Conservation (phyloP, 92 coral and sea anemone species). For the Epizoanthus ramosus region DNA sequence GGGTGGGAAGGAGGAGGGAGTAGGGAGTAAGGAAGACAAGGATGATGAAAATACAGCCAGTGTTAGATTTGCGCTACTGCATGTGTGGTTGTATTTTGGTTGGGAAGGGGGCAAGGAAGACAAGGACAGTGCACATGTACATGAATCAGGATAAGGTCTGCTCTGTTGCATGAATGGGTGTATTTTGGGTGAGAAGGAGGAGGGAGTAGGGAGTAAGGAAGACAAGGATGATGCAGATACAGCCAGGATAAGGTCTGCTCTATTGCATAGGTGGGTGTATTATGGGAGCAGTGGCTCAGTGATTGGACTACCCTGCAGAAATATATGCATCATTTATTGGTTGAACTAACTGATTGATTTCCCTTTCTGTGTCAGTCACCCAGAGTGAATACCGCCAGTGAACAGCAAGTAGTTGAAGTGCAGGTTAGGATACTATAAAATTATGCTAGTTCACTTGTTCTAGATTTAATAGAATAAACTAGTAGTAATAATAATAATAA, state of each 20-base stretch:
- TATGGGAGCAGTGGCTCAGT: neutral
- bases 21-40: constrained; percentile 13
- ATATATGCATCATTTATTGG: neutral
- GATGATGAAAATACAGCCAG: constrained; percentile 47
- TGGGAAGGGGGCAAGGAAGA: too few species aligned
- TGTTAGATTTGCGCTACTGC: constrained; percentile 8
- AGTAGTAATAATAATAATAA: too few species aligned
- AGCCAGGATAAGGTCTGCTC: constrained; percentile 11
- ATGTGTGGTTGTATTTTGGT: too few species aligned
- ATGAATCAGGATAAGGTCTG: constrained; percentile 2
- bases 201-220: neutral
- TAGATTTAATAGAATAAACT: neutral
- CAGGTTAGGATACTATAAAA: neutral
- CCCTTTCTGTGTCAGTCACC: constrained; percentile 3
- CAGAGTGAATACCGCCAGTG: constrained; percentile 18
- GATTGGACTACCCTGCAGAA: neutral
- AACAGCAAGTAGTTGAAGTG: constrained; percentile 2
- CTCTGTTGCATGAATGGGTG: neutral
- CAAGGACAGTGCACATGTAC: constrained; percentile 43
- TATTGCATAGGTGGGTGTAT: neutral
- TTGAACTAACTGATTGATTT: neutral
- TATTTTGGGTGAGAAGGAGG: too few species aligned
- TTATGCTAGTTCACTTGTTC: neutral
- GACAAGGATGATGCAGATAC: constrained; percentile 56
- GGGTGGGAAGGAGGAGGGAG: too few species aligned